Percentiles rank a stretch among this genome's conserved stretches.
Evolutionary conservation across 2,888 invertebrate species (phyloP).

Genomic region (Acleris emargana): DNA sequence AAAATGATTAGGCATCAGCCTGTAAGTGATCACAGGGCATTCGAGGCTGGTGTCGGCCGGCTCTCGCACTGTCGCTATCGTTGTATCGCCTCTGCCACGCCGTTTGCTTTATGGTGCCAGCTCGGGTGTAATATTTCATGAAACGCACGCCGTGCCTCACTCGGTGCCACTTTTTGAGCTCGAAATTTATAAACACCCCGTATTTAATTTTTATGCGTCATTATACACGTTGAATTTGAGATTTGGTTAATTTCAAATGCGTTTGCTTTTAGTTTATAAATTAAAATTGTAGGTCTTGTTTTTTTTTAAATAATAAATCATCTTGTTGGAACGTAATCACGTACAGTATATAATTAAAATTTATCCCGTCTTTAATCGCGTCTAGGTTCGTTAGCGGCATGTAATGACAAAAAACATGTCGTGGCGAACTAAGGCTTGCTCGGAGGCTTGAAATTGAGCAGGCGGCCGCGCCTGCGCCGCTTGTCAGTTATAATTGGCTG

Average conservation of each 20-base stretch:
- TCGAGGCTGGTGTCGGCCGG: constrained; percentile 79
- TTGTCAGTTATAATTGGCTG: constrained; percentile 84
- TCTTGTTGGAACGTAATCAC: constrained; percentile 6
- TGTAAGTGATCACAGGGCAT: constrained; percentile 62
- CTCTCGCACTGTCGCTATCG: constrained; percentile 80
- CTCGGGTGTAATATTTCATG: constrained; percentile 81
- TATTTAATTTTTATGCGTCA: constrained; percentile 31
- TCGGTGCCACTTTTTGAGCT: constrained; percentile 77
- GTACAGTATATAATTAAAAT: constrained; percentile 36
- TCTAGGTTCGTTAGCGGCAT: constrained; percentile 47
- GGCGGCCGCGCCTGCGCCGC: constrained; percentile 72
- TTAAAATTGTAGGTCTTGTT: background rate
- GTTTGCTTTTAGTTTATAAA: background rate
- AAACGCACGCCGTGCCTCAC: constrained; percentile 83
- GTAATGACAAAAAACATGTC: constrained; percentile 39
- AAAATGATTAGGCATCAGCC: constrained; percentile 42
- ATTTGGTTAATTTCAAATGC: constrained; percentile 16
- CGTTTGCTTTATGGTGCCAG: constrained; percentile 84
- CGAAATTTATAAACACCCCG: constrained; percentile 49
- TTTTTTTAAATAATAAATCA: background rate
- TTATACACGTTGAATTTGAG: constrained; percentile 18
- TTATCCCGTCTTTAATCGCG: constrained; percentile 33
- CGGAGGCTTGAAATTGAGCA: constrained; percentile 71
- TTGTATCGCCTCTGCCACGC: constrained; percentile 81
- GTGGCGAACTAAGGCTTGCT: constrained; percentile 47